These are phyloP conservation scores for Toxonevra muliebris DNA, from an alignment of 2,888 invertebrate species.

Conservation along the genomic window DNA sequence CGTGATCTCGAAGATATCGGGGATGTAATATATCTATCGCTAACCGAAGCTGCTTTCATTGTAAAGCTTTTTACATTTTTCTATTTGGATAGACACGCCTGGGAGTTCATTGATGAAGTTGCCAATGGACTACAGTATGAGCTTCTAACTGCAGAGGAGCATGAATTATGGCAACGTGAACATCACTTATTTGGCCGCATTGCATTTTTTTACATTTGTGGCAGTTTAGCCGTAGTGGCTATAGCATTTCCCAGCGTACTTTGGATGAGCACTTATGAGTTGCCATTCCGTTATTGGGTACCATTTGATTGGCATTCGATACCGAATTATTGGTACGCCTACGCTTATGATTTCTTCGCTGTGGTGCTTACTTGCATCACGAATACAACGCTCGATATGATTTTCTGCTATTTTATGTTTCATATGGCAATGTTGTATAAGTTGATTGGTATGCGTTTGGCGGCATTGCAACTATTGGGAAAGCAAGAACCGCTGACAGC, in stretches of 20 bases:
- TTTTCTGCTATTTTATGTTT: conserved; percentile 54
- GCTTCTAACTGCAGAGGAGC: conserved; percentile 38
- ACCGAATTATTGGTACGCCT: conserved; percentile 46
- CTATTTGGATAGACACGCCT: conserved; percentile 27
- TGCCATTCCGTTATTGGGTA: conserved; percentile 54
- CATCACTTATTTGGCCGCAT: conserved; percentile 44
- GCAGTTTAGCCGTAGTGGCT: conserved; percentile 40
- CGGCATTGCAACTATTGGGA: conserved; percentile 24
- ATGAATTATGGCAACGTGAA: conserved; percentile 42
- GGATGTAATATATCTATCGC: conserved; percentile 52
- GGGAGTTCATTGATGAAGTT: conserved; percentile 44
- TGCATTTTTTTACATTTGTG: conserved; percentile 39
- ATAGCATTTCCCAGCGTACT: conserved; percentile 37
- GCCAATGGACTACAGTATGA: conserved; percentile 30
- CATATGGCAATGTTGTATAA: conserved; percentile 49
- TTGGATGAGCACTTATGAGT: conserved; percentile 37
- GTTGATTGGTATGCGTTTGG: conserved; percentile 47
- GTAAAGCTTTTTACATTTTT: conserved; percentile 47
- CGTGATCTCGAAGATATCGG: conserved; percentile 49
- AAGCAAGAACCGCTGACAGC: conserved; percentile 13
- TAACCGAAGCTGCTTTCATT: conserved; percentile 48
- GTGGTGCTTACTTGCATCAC: conserved; percentile 45
- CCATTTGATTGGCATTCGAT: conserved; percentile 54
- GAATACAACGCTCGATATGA: conserved; percentile 50
- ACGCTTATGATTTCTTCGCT: conserved; percentile 47